Percentiles rank a stretch among this genome's conserved stretches.
Evolutionary conservation across 2,797 vertebrate species (phyloP).

Genomic region (Hydrophis major): DNA sequence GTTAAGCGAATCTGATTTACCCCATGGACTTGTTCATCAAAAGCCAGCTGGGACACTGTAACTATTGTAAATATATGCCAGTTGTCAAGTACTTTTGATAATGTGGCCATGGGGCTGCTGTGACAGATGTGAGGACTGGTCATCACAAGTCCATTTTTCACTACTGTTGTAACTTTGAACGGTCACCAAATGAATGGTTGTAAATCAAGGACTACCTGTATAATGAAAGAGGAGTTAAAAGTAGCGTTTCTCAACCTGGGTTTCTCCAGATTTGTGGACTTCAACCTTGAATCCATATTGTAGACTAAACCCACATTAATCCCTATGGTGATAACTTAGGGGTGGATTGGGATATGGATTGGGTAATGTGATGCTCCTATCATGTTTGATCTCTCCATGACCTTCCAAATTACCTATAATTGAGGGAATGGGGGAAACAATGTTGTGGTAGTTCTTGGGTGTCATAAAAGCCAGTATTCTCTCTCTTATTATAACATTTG

Average conservation of each 20-base stretch:
- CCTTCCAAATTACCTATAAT: neutral
- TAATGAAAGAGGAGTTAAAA: neutral
- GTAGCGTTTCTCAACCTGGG: neutral
- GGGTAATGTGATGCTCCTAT: neutral
- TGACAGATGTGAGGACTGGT: too few species aligned
- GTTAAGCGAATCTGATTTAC: neutral
- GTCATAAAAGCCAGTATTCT: neutral
- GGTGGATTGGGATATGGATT: neutral
- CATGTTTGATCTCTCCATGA: neutral
- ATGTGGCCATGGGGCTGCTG: too few species aligned
- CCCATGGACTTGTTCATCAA: neutral
- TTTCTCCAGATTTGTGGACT: neutral
- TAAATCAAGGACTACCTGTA: neutral
- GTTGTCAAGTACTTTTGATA: too few species aligned
- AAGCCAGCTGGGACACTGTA: too few species aligned
- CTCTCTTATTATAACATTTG: neutral
- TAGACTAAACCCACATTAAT: neutral
- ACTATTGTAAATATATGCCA: too few species aligned
- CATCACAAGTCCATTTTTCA: too few species aligned
- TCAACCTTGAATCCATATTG: neutral
- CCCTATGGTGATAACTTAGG: neutral
- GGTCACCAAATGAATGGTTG: too few species aligned
- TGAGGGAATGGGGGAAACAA: neutral
- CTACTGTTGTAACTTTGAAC: too few species aligned
- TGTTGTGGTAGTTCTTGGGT: neutral